Percentiles rank a stretch among this genome's conserved stretches.
Evolutionary conservation across 2,113 vertebrate species (phyloP).

Genomic region (Bagarius yarrelli): DNA sequence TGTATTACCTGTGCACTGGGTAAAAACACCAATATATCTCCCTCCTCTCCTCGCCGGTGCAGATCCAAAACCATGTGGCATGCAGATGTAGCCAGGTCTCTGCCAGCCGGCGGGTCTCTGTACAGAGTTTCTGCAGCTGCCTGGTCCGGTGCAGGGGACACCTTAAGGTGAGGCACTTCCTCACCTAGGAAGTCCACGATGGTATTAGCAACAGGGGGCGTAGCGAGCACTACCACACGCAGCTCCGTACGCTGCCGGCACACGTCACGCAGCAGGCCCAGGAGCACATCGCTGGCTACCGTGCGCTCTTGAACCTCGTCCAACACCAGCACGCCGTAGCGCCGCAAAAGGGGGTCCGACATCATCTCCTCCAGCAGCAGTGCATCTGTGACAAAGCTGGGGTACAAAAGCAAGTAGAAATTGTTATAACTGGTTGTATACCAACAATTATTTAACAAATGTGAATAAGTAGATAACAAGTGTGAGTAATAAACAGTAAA

Average conservation of each 20-base stretch:
- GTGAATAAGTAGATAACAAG: neutral
- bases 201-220: constrained; percentile 69
- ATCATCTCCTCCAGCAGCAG: constrained; percentile 91
- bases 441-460: neutral
- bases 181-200: constrained; percentile 74
- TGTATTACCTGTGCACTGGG: constrained; percentile 77
- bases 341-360: constrained; percentile 82
- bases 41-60: constrained; percentile 70
- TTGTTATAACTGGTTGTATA: neutral
- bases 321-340: constrained; percentile 83
- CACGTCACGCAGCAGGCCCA: constrained; percentile 86
- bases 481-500: neutral
- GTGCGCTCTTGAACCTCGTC: constrained; percentile 92
- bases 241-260: constrained; percentile 71
- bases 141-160: constrained; percentile 20
- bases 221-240: constrained; percentile 77
- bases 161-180: constrained; percentile 60
- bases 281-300: constrained; percentile 82
- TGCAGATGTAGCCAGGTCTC: constrained; percentile 62
- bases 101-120: constrained; percentile 58
- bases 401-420: neutral
- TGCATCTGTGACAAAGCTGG: constrained; percentile 87
- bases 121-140: constrained; percentile 58
- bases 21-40: constrained; percentile 79
- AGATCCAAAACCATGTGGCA: constrained; percentile 81